Conservation (phyloP, 2,888 invertebrate genomes). For the Acrobeloides nanus region DNA sequence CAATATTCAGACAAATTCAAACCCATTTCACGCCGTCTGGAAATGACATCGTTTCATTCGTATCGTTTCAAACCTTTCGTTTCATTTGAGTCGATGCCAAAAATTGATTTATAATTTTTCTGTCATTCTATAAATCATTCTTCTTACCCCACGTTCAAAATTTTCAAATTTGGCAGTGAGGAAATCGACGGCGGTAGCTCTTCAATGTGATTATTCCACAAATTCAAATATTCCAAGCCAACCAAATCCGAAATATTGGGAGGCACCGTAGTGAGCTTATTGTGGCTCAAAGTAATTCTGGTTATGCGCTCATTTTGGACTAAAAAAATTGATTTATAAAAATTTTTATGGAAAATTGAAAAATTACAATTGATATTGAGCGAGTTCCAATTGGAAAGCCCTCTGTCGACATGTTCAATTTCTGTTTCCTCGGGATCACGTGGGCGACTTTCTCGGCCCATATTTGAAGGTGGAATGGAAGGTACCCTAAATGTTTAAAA, state of each 20-base stretch:
- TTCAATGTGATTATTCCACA: conserved; percentile 88
- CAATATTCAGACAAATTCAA: no score
- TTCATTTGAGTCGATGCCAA: no score
- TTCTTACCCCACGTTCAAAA: conserved; percentile 56
- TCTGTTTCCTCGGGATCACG: conserved; percentile 23
- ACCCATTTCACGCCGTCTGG: no score
- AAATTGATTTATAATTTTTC: no score
- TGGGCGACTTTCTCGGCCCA: conserved; percentile 7
- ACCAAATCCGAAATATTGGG: conserved; percentile 57
- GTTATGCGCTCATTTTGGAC: conserved; percentile 81
- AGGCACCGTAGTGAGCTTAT: conserved; percentile 63
- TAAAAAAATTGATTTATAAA: no score
- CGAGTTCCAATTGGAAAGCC: conserved; percentile 78
- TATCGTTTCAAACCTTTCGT: no score
- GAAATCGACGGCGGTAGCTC: conserved; percentile 88
- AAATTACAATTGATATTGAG: conserved; percentile 87
- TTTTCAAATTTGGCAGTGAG: conserved; percentile 81
- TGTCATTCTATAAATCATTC: no score
- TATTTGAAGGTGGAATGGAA: no score
- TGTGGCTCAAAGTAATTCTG: conserved; percentile 84
- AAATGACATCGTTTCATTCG: no score
- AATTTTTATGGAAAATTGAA: no score
- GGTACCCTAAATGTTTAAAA: no score
- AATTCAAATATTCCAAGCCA: conserved; percentile 59
- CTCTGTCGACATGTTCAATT: conserved; percentile 86